Evolutionary conservation across 2,113 vertebrate species (phyloP), one percentile per base, ranked within the genome.

Genomic region (Vidua macroura): DNA sequence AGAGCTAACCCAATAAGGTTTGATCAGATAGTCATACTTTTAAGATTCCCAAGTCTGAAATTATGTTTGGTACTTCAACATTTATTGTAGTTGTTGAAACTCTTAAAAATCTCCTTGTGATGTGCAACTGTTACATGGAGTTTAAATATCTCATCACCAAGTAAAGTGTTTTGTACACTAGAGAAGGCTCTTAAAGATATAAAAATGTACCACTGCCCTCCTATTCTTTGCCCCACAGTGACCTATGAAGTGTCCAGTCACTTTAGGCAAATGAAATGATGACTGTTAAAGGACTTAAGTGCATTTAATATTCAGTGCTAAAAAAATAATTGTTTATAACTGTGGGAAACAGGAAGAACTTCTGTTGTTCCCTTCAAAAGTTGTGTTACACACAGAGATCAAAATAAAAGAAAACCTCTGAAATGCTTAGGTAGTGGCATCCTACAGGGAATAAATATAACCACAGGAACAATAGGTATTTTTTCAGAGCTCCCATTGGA

Each of bases 401-500:
- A 80, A 90, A 83, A 83, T 68, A 90, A 55, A 92, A 73, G 18
- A 72, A 86, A 85, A 44, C 27, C 46, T 80, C 62, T 87, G 49
- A 55, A 74, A 58, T 33, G 27, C 43, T 31, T 76, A 96, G 82
- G 46, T 69, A 69, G 13, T 4, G 6, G 30, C 33, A 88, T 81
- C 33, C 49, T 73, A 91, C 6, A 62, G 59, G 64, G 56, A 77
- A 86, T 62, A 96, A 79, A 67, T 68, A 85, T 31, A 84, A 66
- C 15, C 41, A 63, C 19, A 44, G 55, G 63, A 86, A 62, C n/a
- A 91, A 92, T 9, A 62, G 31, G 24, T 84, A 69, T 94, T 88
- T 95, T 86, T 84, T 78, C 44, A 95, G 83, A 92, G 15, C 55
- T 88, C 46, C 44, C 62, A 77, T 28, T 93, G 63, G 88, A 88